Evolutionary conservation across 2,113 vertebrate species (phyloP).

Genomic region (Sturnus vulgaris): DNA sequence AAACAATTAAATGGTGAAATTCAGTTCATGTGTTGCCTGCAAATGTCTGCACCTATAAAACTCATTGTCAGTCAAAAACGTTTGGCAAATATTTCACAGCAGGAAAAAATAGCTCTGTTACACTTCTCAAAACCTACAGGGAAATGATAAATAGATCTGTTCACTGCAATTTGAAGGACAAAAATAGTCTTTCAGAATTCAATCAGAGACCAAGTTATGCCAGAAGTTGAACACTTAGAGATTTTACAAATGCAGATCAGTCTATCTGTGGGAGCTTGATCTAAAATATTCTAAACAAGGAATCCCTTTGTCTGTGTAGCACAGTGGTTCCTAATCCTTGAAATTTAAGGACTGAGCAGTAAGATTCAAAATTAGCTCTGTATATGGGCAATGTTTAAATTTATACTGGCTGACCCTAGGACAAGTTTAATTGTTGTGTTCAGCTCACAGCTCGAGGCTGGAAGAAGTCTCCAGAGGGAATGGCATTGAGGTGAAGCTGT

Average conservation of each 20-base stretch:
- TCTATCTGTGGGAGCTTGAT: not conserved
- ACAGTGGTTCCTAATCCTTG: not conserved
- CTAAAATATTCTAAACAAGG: not conserved
- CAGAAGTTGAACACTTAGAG: not conserved
- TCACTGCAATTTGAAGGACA: not conserved
- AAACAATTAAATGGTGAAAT: not conserved
- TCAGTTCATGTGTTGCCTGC: not conserved
- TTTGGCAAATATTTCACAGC: not conserved
- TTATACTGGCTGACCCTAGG: not conserved
- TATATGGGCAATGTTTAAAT: not conserved
- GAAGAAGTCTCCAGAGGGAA: not conserved
- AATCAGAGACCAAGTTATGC: not conserved
- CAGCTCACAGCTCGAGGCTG: not conserved
- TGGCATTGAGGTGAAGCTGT: not conserved
- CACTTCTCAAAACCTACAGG: not conserved
- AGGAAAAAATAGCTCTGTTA: not conserved
- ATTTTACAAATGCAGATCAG: not conserved
- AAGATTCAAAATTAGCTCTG: not conserved
- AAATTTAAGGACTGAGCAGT: not conserved
- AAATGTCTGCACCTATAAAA: not conserved
- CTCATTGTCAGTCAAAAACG: not conserved
- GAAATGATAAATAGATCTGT: not conserved
- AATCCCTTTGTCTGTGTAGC: not conserved
- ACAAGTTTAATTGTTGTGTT: not conserved
- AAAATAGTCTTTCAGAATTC: not conserved